Evolutionary conservation across 2,797 vertebrate species (phyloP).

Genomic region (Loriculus beryllinus): DNA sequence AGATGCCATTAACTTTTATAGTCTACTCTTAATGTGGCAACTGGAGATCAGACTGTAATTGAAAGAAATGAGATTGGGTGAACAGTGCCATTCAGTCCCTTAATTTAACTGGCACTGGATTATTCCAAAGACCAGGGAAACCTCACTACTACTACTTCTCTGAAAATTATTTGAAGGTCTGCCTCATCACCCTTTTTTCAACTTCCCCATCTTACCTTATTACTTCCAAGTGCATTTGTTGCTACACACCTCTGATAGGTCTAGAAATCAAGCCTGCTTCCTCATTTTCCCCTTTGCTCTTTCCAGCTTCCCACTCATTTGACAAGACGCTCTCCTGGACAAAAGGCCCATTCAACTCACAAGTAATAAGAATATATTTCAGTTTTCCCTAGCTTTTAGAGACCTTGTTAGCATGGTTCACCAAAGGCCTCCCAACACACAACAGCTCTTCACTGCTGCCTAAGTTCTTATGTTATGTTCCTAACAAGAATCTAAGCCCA

Average conservation of each 20-base stretch:
- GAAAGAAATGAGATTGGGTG: not conserved
- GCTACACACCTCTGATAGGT: not conserved
- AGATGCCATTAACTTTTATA: slow-evolving; percentile 9
- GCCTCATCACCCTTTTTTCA: not conserved
- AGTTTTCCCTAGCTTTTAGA: not conserved
- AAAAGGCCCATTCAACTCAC: not conserved
- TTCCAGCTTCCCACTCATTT: not conserved
- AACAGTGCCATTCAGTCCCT: not conserved
- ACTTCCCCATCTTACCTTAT: not conserved
- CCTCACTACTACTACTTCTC: not conserved
- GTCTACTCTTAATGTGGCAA: not conserved
- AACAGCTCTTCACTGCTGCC: not conserved
- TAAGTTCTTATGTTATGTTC: not conserved
- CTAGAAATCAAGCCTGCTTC: not conserved
- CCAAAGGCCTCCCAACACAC: not conserved
- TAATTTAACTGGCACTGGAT: not conserved
- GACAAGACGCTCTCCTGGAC: not conserved
- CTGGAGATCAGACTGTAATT: not conserved
- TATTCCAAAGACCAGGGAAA: not conserved
- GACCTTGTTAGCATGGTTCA: not conserved
- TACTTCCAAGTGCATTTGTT: not conserved
- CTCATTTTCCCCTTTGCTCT: not conserved
- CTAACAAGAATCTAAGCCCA: not conserved
- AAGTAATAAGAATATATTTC: not conserved
- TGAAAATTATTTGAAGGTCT: not conserved